Conservation (phyloP, 2,113 vertebrate genomes). For the Chloropsis cyanopogon region DNA sequence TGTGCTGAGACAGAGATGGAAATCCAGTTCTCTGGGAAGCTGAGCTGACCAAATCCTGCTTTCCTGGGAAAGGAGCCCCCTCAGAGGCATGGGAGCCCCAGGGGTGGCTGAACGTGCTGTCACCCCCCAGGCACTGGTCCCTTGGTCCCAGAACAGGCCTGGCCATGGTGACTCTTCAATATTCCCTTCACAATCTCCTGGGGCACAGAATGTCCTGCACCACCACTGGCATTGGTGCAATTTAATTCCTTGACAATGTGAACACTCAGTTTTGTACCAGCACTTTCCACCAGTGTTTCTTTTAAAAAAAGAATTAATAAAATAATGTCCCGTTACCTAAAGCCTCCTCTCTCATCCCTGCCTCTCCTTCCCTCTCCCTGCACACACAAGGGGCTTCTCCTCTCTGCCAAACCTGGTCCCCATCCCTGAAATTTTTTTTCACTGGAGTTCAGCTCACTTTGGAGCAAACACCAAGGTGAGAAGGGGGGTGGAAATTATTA, state of each 20-base stretch:
- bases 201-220: neutral
- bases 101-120: neutral
- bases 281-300: neutral
- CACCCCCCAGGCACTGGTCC: neutral
- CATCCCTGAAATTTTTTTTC: neutral
- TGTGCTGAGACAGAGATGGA: neutral
- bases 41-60: neutral
- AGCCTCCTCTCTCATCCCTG: neutral
- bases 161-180: neutral
- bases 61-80: neutral
- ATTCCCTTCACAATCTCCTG: neutral
- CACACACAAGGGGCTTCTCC: neutral
- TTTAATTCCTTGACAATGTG: neutral
- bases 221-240: neutral
- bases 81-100: accelerated
- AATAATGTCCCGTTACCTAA: neutral
- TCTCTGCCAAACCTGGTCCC: neutral
- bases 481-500: neutral
- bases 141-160: neutral
- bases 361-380: neutral
- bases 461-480: neutral
- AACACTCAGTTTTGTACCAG: neutral
- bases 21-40: neutral
- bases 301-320: neutral
- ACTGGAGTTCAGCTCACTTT: neutral